A percentile compares a stretch with the other conserved stretches of the same genome.
Evolutionary conservation across 2,888 invertebrate genomes (phyloP).

Genomic region (Andrena chrysosceles): DNA sequence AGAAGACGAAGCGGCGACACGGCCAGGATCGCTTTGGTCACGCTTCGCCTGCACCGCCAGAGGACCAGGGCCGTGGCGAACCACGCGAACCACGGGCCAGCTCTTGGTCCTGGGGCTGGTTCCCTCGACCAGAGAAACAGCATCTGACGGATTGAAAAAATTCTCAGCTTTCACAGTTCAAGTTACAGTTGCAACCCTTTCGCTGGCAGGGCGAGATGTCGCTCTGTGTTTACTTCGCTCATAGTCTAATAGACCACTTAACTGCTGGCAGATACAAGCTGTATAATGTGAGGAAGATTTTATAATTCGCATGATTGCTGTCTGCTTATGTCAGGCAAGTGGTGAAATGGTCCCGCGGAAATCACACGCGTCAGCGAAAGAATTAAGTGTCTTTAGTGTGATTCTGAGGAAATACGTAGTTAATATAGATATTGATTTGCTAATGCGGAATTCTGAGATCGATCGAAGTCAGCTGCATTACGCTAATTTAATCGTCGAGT

Average conservation of each 20-base stretch:
- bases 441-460: not conserved
- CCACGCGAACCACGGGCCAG: constrained; percentile 83
- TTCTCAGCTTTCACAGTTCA: not conserved
- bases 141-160: constrained; percentile 71
- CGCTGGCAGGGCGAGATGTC: no score
- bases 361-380: no score
- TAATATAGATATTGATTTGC: not conserved
- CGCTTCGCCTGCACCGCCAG: constrained; percentile 79
- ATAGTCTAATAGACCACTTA: no score
- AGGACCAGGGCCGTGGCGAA: constrained; percentile 79
- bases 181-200: not conserved
- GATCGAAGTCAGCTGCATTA: not conserved
- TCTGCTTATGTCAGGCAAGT: no score
- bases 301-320: no score
- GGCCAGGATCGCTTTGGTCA: constrained; percentile 75
- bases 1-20: constrained; percentile 76
- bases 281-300: no score
- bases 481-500: not conserved
- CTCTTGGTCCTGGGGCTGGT: constrained; percentile 73
- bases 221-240: no score
- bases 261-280: no score
- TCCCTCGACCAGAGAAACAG: constrained; percentile 81
- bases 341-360: no score
- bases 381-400: no score
- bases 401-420: not conserved